Conservation (phyloP, 1,140 invertebrate genomes). For the Drosophila repletoides region DNA sequence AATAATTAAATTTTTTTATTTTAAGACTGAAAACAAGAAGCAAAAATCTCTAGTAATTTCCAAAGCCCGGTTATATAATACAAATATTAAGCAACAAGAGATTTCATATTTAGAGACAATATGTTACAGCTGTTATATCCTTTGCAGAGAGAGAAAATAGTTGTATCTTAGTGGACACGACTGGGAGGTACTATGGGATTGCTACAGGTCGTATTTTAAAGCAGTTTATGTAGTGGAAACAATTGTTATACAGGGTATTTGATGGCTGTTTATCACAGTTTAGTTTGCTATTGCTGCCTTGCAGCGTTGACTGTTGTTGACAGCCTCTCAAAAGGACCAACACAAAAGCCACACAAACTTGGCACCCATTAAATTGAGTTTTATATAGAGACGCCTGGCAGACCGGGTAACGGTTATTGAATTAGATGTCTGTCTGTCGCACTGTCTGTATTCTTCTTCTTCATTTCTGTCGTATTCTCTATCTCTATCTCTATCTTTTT, state of each 20-base stretch:
- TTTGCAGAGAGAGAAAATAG: no score
- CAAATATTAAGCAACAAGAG: no score
- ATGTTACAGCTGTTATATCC: no score
- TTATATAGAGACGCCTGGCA: slow-evolving; percentile 62
- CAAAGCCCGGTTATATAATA: no score
- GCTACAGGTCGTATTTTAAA: no score
- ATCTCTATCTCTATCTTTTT: background rate
- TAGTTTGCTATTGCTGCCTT: slow-evolving; percentile 7
- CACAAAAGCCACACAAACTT: slow-evolving; percentile 47
- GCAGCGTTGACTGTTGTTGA: slow-evolving; percentile 56
- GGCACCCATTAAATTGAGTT: slow-evolving; percentile 71
- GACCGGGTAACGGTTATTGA: slow-evolving; percentile 56
- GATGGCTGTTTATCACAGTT: background rate
- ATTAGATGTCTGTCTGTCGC: slow-evolving; percentile 48
- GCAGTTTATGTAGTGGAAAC: no score
- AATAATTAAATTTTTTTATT: no score
- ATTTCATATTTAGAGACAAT: no score
- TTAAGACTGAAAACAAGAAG: no score
- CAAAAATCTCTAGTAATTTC: no score
- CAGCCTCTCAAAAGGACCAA: slow-evolving; percentile 48
- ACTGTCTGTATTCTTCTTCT: background rate
- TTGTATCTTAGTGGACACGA: no score
- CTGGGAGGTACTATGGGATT: no score
- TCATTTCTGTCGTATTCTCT: background rate
- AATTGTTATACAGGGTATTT: slow-evolving; percentile 29